A percentile compares a stretch with the other conserved stretches of the same genome.
phyloP scores from a whole-genome alignment of 2,888 invertebrate species.

The Blastobasis lacticolella region DNA sequence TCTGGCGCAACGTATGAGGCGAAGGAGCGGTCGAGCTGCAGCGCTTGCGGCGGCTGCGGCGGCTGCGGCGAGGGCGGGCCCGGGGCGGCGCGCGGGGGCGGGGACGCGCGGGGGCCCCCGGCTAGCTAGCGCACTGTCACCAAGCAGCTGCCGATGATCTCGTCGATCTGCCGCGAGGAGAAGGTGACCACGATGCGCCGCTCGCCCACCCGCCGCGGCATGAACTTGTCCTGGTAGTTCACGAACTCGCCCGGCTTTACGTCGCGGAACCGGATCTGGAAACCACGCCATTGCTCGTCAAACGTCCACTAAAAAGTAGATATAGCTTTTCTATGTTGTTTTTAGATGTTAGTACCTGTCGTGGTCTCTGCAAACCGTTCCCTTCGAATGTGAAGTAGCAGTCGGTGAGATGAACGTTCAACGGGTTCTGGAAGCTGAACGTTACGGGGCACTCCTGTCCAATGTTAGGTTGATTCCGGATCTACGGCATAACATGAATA shows the following conservation, averaged over 20 bases:
- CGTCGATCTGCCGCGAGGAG: constrained; percentile 78
- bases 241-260: constrained; percentile 78
- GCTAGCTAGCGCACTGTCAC: constrained; percentile 70
- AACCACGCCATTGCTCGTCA: constrained; percentile 1
- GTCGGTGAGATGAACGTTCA: constrained; percentile 76
- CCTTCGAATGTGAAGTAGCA: constrained; percentile 83
- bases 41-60: constrained; percentile 42
- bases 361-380: constrained; percentile 77
- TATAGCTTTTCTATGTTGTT: background rate
- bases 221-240: constrained; percentile 74
- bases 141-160: constrained; percentile 74
- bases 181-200: constrained; percentile 79
- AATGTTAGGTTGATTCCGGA: constrained; percentile 63
- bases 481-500: constrained; percentile 25
- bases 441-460: constrained; percentile 70
- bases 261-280: constrained; percentile 72
- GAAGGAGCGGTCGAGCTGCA: constrained; percentile 53
- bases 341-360: constrained; percentile 49
- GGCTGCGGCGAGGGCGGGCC: constrained; percentile 49
- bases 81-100: constrained; percentile 49
- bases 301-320: background rate
- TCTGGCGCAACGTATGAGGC: constrained; percentile 50
- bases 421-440: constrained; percentile 80
- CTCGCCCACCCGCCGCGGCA: constrained; percentile 74
- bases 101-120: constrained; percentile 52